Evolutionary conservation across 1,140 invertebrate species (phyloP), one percentile per base, ranked within the genome.

Genomic region (Drosophila parvula): DNA sequence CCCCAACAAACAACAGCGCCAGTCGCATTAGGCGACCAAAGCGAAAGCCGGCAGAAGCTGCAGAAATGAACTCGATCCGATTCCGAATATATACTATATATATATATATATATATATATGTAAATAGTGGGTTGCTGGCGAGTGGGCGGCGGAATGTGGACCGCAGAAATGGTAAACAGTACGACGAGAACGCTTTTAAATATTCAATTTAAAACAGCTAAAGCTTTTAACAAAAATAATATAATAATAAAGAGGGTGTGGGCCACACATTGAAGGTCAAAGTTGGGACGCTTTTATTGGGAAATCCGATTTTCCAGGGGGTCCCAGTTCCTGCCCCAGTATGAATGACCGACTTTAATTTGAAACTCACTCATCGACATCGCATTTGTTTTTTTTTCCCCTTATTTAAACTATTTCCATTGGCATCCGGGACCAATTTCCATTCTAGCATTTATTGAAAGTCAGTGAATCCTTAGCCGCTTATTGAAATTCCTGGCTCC

Each of bases 1-100:
- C 48, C 51, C 76, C 78, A 45, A 70, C 76, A 88, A 82, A 86
- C 79, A 83, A 45, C 64, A 40, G 47, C 45, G 27, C 32, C 78
- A 53, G 64, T 63, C 48, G 67, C 76, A 77, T 81, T 78, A 78
- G 80, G 60, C 30, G 51, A 61, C 60, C 53, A 38, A 65, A 58
- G 68, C 65, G 51, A 57, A 28, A 41, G 50, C 38, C 48, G 67
- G 58, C 45, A 62, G 47, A 69, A 60, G 56, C 60, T 61, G 45
- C 40, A 59, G 44, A 63, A 61, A 59, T 73, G 18, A 55, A 67
- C 50, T 85, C 53, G 28, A 67, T 57, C 60, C 38, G 45, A 57
- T 58, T 71, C 67, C 27, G 65, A 70, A 48, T 40, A 27, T 32
- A 67, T 14, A n/a, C n/a, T n/a, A n/a, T n/a, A n/a, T n/a, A n/a